These are phyloP conservation scores for Trichopoda pennipes DNA, from an alignment of 2,888 invertebrate genomes.

Conservation along the genomic window DNA sequence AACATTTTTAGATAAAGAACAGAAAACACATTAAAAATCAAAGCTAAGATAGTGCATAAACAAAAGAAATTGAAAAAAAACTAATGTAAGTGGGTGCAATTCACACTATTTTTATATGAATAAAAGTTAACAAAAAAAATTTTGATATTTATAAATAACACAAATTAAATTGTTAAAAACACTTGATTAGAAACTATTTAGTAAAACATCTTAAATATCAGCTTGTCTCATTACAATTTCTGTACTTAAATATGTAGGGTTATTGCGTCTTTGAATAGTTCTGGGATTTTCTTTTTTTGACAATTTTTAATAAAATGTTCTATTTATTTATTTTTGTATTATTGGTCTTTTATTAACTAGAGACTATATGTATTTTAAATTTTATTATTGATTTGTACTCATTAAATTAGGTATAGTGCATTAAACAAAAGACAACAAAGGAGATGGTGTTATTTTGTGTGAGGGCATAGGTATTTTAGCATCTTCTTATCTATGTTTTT, in stretches of 20 bases:
- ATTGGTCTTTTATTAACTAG: background rate
- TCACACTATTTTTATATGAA: background rate
- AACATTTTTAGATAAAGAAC: conserved; percentile 2
- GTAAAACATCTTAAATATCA: background rate
- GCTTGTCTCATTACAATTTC: background rate
- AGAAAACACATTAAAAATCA: conserved; percentile 8
- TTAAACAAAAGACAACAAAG: background rate
- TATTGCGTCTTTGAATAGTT: conserved; percentile 33
- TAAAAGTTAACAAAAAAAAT: background rate
- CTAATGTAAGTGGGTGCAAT: conserved; percentile 9
- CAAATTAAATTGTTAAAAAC: conserved; percentile 11
- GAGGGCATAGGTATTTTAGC: background rate
- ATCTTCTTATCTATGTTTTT: background rate
- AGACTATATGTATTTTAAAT: background rate
- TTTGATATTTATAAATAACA: background rate
- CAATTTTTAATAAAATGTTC: background rate
- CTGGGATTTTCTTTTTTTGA: background rate
- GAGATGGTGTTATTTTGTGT: background rate
- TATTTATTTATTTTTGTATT: background rate
- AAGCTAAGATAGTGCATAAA: background rate
- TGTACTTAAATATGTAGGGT: background rate
- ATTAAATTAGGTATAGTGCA: conserved; percentile 1
- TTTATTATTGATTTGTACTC: conserved; percentile 33
- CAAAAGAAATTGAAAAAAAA: background rate
- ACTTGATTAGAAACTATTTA: conserved; percentile 25